These are phyloP conservation scores for Epirrita christyi DNA, from an alignment of 2,888 invertebrate species.

Conservation along the genomic window DNA sequence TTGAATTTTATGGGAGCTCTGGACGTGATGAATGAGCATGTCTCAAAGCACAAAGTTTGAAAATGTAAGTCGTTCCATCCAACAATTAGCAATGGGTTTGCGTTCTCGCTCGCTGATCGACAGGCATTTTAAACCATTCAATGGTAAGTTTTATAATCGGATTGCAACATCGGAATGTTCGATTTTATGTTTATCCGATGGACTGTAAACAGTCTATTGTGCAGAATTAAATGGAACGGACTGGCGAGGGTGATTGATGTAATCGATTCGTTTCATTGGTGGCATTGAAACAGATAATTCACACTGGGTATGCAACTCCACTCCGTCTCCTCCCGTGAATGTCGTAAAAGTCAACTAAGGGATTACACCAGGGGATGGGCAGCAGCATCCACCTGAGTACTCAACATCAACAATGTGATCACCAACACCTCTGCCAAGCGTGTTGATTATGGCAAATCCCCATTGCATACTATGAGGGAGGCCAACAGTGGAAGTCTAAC, in stretches of 20 bases:
- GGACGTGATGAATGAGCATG: too few species aligned
- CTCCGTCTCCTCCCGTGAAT: too few species aligned
- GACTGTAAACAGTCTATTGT: constrained; percentile 37
- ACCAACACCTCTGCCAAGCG: too few species aligned
- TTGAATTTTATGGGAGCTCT: too few species aligned
- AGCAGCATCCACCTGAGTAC: too few species aligned
- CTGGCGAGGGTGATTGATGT: constrained; percentile 4
- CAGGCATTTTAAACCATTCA: constrained; percentile 8
- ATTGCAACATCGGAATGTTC: constrained; percentile 22
- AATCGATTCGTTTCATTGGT: constrained; percentile 8
- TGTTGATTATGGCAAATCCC: too few species aligned
- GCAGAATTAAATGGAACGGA: constrained; percentile 21
- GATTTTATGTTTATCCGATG: constrained; percentile 35
- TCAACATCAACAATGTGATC: too few species aligned
- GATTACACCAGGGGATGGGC: too few species aligned
- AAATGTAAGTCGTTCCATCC: constrained; percentile 1
- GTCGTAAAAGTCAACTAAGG: too few species aligned
- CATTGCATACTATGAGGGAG: too few species aligned
- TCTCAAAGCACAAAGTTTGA: neutral
- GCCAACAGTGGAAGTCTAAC: too few species aligned
- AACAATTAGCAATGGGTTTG: neutral
- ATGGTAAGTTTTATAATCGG: constrained; percentile 26
- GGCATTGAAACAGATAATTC: neutral
- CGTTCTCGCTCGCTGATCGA: constrained; percentile 9
- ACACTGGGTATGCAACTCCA: too few species aligned